phyloP scores from a whole-genome alignment of 2,888 invertebrate genomes.

The Crossocerus cetratus region DNA sequence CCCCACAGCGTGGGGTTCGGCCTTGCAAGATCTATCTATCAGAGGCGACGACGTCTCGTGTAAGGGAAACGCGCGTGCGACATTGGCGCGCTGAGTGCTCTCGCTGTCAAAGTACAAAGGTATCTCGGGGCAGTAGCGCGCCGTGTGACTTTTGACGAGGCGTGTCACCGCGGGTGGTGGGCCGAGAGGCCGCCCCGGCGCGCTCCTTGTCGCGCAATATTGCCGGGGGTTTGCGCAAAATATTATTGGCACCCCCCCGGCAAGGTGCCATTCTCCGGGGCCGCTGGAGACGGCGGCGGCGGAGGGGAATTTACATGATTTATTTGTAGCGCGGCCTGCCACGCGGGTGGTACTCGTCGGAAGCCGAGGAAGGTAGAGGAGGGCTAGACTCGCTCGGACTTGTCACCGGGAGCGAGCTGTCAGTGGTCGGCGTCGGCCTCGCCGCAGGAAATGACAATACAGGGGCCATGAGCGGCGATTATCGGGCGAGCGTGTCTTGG shows the following conservation, averaged over 20 bases:
- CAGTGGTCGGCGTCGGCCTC: conserved; percentile 17
- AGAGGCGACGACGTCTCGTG: too few relatives aligned
- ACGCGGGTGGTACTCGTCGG: conserved; percentile 6
- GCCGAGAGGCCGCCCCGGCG: not conserved
- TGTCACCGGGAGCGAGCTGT: not conserved
- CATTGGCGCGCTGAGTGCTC: too few relatives aligned
- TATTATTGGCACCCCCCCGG: conserved; percentile 52
- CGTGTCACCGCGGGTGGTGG: conserved; percentile 12
- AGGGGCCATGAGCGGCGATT: conserved; percentile 45
- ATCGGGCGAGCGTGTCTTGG: conserved; percentile 46
- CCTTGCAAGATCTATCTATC: too few relatives aligned
- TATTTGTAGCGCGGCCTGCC: conserved; percentile 45
- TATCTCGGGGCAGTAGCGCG: not conserved
- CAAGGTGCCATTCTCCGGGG: not conserved
- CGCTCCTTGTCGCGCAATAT: conserved; percentile 43
- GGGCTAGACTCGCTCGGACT: too few relatives aligned
- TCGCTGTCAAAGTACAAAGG: not conserved
- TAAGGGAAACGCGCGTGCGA: too few relatives aligned
- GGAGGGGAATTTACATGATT: conserved; percentile 47
- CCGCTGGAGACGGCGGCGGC: conserved; percentile 4
- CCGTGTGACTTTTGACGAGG: conserved; percentile 34
- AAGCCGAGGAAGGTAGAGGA: too few relatives aligned
- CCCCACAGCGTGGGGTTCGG: too few relatives aligned
- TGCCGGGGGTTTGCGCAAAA: conserved; percentile 57
- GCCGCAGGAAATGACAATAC: conserved; percentile 47